Percentiles rank a stretch among this genome's conserved stretches.
Evolutionary conservation across 2,113 vertebrate genomes (phyloP).

Genomic region (Rhipidura dahli): DNA sequence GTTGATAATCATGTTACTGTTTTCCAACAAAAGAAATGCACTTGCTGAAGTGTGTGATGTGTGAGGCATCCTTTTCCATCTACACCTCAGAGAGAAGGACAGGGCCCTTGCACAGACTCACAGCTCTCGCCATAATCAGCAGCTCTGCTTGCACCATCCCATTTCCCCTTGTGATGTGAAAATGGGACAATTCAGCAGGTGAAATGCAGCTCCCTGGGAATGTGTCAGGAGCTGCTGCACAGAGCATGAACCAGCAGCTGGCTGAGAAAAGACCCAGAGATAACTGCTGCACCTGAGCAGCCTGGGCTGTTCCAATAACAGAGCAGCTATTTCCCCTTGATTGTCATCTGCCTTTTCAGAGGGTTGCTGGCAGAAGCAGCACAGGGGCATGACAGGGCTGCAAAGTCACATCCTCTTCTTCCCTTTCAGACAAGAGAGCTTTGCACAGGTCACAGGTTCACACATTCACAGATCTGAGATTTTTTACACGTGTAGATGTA

Average conservation of each 20-base stretch:
- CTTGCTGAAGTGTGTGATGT: neutral
- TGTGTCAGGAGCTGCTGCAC: neutral
- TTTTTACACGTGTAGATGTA: neutral
- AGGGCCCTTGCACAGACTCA: neutral
- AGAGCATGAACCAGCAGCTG: neutral
- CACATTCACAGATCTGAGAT: neutral
- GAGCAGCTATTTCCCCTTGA: neutral
- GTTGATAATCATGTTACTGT: neutral
- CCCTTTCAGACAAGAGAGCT: neutral
- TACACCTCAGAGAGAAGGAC: neutral
- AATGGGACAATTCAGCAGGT: neutral
- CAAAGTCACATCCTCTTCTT: neutral
- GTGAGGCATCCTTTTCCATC: neutral
- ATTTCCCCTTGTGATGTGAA: neutral
- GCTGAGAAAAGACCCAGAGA: constrained; percentile 10
- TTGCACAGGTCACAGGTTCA: neutral
- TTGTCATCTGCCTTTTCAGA: neutral
- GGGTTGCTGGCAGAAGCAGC: neutral
- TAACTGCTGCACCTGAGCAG: neutral
- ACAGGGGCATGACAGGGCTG: neutral
- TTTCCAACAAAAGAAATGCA: neutral
- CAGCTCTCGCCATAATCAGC: neutral
- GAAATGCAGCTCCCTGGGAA: neutral
- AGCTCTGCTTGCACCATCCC: neutral
- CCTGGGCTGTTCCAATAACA: neutral